Percentiles rank a stretch among this genome's conserved stretches.
Evolutionary conservation across 2,113 vertebrate species (phyloP).

Genomic region (Dendropsophus ebraccatus): DNA sequence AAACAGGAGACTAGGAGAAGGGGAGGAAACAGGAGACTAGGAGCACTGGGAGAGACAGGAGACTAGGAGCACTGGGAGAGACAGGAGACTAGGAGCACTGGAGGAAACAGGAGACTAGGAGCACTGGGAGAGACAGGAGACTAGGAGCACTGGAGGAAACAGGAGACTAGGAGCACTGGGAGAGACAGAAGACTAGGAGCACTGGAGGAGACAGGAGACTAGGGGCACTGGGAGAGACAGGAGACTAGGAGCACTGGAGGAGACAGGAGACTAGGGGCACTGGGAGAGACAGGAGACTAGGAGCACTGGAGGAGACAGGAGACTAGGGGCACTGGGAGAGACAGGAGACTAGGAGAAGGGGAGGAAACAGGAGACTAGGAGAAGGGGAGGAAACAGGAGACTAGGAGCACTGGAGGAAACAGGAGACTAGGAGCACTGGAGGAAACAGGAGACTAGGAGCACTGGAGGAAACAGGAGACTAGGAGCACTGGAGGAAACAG

Average conservation of each 20-base stretch:
- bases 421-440: not conserved
- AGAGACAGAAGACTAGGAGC: not conserved
- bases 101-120: not conserved
- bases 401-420: not conserved
- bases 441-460: not conserved
- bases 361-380: too few species aligned
- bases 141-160: not conserved
- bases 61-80: not conserved
- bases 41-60: not conserved
- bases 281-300: too few species aligned
- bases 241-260: too few species aligned
- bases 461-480: not conserved
- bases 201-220: too few species aligned
- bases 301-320: not conserved
- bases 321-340: too few species aligned
- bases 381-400: not conserved
- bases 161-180: not conserved
- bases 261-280: too few species aligned
- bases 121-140: not conserved
- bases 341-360: too few species aligned
- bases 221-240: too few species aligned
- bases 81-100: not conserved
- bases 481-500: not conserved
- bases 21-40: too few species aligned
- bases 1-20: too few species aligned